phyloP scores from a whole-genome alignment of 2,113 vertebrate genomes.

The Asarcornis scutulata region DNA sequence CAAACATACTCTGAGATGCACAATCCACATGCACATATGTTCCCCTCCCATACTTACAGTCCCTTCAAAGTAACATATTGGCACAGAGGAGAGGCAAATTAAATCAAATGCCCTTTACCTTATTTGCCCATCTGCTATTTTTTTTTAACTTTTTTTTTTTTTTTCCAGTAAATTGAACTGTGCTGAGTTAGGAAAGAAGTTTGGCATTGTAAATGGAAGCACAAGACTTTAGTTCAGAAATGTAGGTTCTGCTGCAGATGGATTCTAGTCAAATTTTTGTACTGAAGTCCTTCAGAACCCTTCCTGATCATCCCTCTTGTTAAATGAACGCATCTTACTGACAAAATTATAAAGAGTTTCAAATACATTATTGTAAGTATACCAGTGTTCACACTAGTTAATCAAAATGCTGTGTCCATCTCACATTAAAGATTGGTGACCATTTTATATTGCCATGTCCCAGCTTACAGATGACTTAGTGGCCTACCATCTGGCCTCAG shows the following conservation, averaged over 20 bases:
- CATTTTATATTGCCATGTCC: neutral
- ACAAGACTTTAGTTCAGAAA: neutral
- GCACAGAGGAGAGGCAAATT: constrained; percentile 27
- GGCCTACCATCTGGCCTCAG: neutral
- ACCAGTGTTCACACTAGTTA: neutral
- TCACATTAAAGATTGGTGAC: neutral
- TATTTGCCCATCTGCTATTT: constrained; percentile 57
- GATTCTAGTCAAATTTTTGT: neutral
- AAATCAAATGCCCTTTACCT: constrained; percentile 60
- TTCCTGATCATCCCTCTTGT: neutral
- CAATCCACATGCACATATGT: constrained; percentile 63
- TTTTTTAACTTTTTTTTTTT: neutral
- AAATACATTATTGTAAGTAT: neutral
- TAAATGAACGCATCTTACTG: neutral
- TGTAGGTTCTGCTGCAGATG: neutral
- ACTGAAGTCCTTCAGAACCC: neutral
- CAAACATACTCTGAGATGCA: constrained; percentile 31
- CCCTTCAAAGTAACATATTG: constrained; percentile 32
- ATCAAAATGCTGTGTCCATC: neutral
- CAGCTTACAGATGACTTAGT: neutral
- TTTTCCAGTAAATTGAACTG: neutral
- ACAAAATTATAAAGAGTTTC: neutral
- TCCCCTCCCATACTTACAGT: constrained; percentile 52
- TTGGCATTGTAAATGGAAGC: neutral
- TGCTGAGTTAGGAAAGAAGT: neutral